Evolutionary conservation across 1,140 invertebrate species (phyloP).

Genomic region (Trachymyrmex septentrionalis): DNA sequence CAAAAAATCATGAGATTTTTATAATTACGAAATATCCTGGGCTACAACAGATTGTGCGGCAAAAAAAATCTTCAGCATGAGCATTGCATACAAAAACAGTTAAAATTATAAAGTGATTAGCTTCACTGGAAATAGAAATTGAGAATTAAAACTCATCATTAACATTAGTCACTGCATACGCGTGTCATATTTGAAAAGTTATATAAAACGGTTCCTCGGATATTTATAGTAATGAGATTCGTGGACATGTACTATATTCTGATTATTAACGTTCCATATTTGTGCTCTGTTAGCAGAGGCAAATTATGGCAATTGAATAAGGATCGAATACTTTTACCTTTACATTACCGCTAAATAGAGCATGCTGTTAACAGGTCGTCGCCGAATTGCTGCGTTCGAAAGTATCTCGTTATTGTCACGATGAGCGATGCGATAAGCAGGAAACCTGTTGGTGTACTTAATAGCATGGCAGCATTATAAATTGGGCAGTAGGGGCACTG

Average conservation of each 20-base stretch:
- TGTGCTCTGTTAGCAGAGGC: neutral
- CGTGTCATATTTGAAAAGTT: neutral
- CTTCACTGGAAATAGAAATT: neutral
- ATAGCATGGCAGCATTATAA: slow-evolving; percentile 90
- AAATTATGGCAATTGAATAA: slow-evolving; percentile 32
- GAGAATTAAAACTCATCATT: slow-evolving; percentile 1
- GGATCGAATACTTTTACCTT: slow-evolving; percentile 20
- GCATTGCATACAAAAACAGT: slow-evolving; percentile 21
- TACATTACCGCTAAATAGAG: slow-evolving; percentile 56
- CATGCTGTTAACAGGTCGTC: slow-evolving; percentile 40
- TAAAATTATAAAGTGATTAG: slow-evolving; percentile 13
- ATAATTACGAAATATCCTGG: neutral
- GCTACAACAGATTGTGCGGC: neutral
- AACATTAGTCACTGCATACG: neutral
- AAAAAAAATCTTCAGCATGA: neutral
- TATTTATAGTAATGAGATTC: slow-evolving; percentile 31
- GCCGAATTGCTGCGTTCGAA: slow-evolving; percentile 79
- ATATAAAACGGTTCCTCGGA: neutral
- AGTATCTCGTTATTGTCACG: slow-evolving; percentile 78
- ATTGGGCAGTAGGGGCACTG: slow-evolving; percentile 99
- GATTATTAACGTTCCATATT: slow-evolving; percentile 20
- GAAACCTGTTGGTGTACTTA: slow-evolving; percentile 81
- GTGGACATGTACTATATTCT: neutral
- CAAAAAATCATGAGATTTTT: neutral
- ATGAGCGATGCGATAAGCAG: slow-evolving; percentile 79